Evolutionary conservation across 2,797 vertebrate genomes (phyloP).

Genomic region (Siniperca obscura): DNA sequence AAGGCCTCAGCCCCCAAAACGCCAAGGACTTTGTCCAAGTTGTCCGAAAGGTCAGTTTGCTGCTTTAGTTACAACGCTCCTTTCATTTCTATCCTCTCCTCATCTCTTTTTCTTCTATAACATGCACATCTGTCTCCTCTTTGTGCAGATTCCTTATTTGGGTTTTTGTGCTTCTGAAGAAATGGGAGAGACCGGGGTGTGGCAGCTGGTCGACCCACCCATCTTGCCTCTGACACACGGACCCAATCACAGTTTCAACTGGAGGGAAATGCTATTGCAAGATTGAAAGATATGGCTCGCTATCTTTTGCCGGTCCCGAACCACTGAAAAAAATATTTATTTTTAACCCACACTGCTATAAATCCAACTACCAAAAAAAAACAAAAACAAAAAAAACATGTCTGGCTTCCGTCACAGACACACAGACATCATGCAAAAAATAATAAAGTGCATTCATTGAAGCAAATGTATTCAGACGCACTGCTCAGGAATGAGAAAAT

Average conservation of each 20-base stretch:
- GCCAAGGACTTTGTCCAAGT: constrained; percentile 99
- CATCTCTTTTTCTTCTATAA: constrained; percentile 19
- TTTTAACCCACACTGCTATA: constrained; percentile 64
- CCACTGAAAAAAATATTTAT: constrained; percentile 74
- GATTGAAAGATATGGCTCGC: constrained; percentile 81
- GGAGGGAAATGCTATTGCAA: constrained; percentile 96
- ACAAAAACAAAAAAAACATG: constrained; percentile 18
- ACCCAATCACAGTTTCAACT: constrained; percentile 99
- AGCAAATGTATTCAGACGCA: constrained; percentile 58
- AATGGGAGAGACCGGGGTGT: constrained; percentile 93
- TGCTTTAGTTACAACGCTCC: not conserved
- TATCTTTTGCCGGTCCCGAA: constrained; percentile 49
- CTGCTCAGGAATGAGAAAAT: constrained; percentile 72
- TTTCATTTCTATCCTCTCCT: constrained; percentile 12
- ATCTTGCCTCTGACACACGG: constrained; percentile 98
- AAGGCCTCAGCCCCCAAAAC: constrained; percentile 95
- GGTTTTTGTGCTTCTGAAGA: constrained; percentile 98
- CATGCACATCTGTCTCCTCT: constrained; percentile 49
- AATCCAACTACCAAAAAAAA: constrained; percentile 62
- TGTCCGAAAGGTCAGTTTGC: constrained; percentile 92
- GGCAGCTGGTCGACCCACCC: constrained; percentile 98
- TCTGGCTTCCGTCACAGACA: constrained; percentile 66
- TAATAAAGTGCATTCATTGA: constrained; percentile 38
- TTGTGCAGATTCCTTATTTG: constrained; percentile 94
- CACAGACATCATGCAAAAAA: constrained; percentile 67